These are phyloP conservation scores for Diadophis punctatus DNA, from an alignment of 2,113 vertebrate species.

Conservation along the genomic window DNA sequence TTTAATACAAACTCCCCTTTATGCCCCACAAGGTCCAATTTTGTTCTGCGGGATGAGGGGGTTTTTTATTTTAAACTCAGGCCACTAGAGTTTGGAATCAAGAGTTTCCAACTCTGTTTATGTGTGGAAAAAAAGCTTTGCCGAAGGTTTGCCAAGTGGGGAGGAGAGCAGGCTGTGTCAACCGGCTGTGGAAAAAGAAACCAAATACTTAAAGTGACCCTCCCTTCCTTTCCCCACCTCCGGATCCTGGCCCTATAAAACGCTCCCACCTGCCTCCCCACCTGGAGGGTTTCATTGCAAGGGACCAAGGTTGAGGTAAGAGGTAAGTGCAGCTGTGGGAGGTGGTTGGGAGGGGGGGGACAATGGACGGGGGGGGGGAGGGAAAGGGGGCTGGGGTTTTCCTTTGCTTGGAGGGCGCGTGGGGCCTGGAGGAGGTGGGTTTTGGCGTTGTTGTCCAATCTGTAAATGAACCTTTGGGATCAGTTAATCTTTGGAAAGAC, in stretches of 20 bases:
- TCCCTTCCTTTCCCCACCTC: background rate
- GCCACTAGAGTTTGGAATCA: background rate
- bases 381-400: background rate
- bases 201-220: background rate
- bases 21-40: background rate
- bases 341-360: too few relatives aligned
- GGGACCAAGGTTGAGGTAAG: background rate
- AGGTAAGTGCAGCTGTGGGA: background rate
- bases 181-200: background rate
- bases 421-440: background rate
- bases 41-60: background rate
- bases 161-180: background rate
- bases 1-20: background rate
- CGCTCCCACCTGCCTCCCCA: background rate
- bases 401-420: background rate
- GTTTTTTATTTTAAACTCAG: background rate
- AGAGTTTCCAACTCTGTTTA: background rate
- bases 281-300: background rate
- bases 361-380: too few relatives aligned
- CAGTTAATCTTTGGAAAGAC: background rate
- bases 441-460: background rate
- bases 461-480: background rate
- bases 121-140: background rate
- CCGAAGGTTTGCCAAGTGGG: background rate
- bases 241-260: background rate